Base-by-base conservation (phyloP, 1,140 invertebrate species). In the Drosophila seguyi region DNA sequence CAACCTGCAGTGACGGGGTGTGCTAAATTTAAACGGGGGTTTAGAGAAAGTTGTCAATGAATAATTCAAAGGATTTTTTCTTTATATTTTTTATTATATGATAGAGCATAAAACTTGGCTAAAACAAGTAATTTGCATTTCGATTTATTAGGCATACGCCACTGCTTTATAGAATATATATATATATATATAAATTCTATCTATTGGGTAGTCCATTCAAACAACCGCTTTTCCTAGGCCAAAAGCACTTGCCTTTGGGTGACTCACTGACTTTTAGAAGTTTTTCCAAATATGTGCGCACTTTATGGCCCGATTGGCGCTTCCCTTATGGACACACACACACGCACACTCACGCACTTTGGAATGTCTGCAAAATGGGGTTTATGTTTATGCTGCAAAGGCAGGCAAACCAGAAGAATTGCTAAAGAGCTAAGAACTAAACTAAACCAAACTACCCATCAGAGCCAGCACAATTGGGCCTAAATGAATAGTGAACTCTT, bases 211-310 rank as follows among this genome's bases (percentile, higher is more conserved):
- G 31, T 44, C 25, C 7, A 4, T 47, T 47, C 27, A 0, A 18
- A 0, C 31, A 16, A 25, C 0, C 38, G 62, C 11, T 66, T 65
- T 66, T 60, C 61, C n/a, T 38, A 16, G 20, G 38, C 31, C 42
- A 62, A 58, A 59, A 62, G 36, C 60, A 63, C 36, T 63, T 63
- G 60, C 20, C 52, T 16, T 50, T 3, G 27, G 60, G 45, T 81
- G 79, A 81, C 60, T 81, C 79, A 81, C 61, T n/a, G 52, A 13
- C 55, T 44, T 52, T 52, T 42, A 56, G 42, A 66, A 82, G 66
- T 57, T 79, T 79, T 80, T 84, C 72, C 66, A 75, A 84, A 81
- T 65, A 74, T 75, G 76, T 31, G 42, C n/a, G 31, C 42, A 47
- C 58, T 66, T 66, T 47, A 66, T 66, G 58, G 63, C 58, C 42